Evolutionary conservation across 1,140 invertebrate species (phyloP).

Genomic region (Schmidtea mediterranea): DNA sequence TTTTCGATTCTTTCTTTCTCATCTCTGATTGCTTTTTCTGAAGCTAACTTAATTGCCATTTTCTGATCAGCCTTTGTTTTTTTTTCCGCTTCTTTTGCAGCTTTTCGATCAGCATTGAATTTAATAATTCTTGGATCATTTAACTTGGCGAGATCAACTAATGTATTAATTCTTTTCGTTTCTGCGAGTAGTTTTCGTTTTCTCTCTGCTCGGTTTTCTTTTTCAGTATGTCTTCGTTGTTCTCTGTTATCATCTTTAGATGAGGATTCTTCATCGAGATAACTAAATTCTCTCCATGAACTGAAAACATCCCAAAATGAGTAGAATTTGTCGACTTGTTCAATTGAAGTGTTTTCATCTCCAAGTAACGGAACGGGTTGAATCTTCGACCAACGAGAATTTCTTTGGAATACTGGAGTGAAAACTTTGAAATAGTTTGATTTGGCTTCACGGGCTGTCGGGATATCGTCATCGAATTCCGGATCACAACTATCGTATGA

Average conservation of each 20-base stretch:
- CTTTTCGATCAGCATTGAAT: not conserved
- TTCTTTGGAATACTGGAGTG: slow-evolving; percentile 50
- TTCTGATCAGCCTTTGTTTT: not conserved
- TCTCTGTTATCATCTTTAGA: slow-evolving; percentile 48
- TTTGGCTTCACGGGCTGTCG: slow-evolving; percentile 36
- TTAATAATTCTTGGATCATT: slow-evolving; percentile 2
- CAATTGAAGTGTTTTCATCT: slow-evolving; percentile 33
- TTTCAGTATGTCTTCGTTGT: not conserved
- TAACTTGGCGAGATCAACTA: not conserved
- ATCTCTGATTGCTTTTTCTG: no score
- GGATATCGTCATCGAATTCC: slow-evolving; percentile 61
- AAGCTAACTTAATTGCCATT: not conserved
- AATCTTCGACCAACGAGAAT: slow-evolving; percentile 64
- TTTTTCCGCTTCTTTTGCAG: not conserved
- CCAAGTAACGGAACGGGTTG: slow-evolving; percentile 58
- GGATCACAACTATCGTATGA: slow-evolving; percentile 89
- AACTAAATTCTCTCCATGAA: slow-evolving; percentile 96
- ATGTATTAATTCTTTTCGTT: not conserved
- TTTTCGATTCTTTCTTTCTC: no score
- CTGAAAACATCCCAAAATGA: slow-evolving; percentile 62
- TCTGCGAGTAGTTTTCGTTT: not conserved
- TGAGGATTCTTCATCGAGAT: slow-evolving; percentile 90
- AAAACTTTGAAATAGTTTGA: slow-evolving; percentile 57
- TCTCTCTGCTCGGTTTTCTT: not conserved
- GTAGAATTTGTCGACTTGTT: slow-evolving; percentile 33